Evolutionary conservation across 1,140 invertebrate species (phyloP).

Genomic region (Halesus radiatus): DNA sequence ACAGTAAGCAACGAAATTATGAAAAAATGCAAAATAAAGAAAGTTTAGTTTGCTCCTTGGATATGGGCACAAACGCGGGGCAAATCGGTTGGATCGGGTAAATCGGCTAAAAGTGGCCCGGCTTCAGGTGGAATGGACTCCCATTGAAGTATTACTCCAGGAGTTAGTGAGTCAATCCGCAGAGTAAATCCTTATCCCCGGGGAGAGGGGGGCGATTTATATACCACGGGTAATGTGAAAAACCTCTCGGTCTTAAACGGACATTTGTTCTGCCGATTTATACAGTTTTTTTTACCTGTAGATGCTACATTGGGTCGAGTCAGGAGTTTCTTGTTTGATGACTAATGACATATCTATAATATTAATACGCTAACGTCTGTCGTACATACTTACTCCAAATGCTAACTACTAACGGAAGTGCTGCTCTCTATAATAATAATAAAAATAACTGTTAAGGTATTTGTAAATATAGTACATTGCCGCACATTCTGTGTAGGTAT

Average conservation of each 20-base stretch:
- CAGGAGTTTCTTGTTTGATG: slow-evolving; percentile 5
- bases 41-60: too few species aligned
- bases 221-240: slow-evolving; percentile 24
- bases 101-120: background rate
- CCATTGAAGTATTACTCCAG: background rate
- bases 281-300: slow-evolving; percentile 1
- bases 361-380: too few species aligned
- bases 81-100: background rate
- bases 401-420: too few species aligned
- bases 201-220: slow-evolving; percentile 20
- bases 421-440: too few species aligned
- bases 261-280: slow-evolving; percentile 33
- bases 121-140: slow-evolving; percentile 14
- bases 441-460: too few species aligned
- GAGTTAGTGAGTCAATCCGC: slow-evolving; percentile 26
- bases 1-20: too few species aligned
- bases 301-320: slow-evolving; percentile 4
- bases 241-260: slow-evolving; percentile 18
- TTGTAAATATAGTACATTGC: too few species aligned
- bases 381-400: too few species aligned
- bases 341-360: too few species aligned
- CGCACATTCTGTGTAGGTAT: too few species aligned
- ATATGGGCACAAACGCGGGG: background rate
- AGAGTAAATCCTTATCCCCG: slow-evolving; percentile 17
- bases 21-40: too few species aligned